Conservation (phyloP, 2,888 invertebrate species). For the Chirona hameri region DNA sequence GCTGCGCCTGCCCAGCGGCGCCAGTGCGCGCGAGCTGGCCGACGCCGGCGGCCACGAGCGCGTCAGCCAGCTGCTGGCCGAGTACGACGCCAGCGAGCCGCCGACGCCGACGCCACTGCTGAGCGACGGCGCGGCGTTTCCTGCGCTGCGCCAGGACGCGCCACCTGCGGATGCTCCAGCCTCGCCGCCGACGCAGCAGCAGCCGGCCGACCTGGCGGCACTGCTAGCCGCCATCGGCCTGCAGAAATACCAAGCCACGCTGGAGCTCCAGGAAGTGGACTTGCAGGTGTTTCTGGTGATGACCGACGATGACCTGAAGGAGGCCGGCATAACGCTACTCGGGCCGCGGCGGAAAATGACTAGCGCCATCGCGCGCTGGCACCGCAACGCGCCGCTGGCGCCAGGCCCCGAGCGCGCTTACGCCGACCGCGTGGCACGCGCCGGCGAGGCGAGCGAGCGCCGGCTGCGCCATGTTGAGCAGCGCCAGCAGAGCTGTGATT, state of each 20-base stretch:
- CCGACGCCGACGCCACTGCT: background rate
- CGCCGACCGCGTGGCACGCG: slow-evolving; percentile 35
- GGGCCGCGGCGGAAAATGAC: slow-evolving; percentile 51
- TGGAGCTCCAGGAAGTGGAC: slow-evolving; percentile 51
- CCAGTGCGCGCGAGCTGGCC: slow-evolving; percentile 48
- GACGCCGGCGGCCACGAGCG: slow-evolving; percentile 43
- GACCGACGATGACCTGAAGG: slow-evolving; percentile 51
- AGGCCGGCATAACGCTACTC: slow-evolving; percentile 50
- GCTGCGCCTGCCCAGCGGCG: slow-evolving; percentile 45
- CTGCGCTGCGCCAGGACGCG: background rate
- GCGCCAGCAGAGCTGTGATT: background rate
- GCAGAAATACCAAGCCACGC: slow-evolving; percentile 47
- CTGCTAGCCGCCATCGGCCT: slow-evolving; percentile 48
- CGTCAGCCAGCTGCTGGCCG: slow-evolving; percentile 12
- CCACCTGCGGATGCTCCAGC: background rate
- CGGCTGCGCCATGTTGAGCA: background rate
- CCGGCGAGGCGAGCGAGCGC: background rate
- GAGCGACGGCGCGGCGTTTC: background rate
- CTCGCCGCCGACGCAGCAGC: background rate
- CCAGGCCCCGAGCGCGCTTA: slow-evolving; percentile 32
- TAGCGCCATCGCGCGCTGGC: slow-evolving; percentile 47
- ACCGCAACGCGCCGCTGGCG: slow-evolving; percentile 36
- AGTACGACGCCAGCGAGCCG: slow-evolving; percentile 25
- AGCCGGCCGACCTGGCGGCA: slow-evolving; percentile 37
- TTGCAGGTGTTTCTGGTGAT: slow-evolving; percentile 51